Base-by-base conservation (phyloP, 2,888 invertebrate species). In the Iphiclides podalirius region DNA sequence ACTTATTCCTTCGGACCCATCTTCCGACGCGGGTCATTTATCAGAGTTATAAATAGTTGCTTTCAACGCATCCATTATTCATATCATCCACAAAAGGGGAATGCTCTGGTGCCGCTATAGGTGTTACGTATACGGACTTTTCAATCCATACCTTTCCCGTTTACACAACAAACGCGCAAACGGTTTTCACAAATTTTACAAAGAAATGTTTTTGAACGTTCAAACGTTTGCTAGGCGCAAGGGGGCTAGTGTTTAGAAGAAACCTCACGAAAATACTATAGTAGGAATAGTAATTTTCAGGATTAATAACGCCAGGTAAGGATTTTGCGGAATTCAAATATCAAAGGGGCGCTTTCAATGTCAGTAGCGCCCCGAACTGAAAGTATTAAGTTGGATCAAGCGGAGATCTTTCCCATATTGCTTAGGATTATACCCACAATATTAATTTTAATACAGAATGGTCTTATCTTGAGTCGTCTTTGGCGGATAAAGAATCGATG, bases 31-130 rank as follows among this genome's bases (percentile, higher is more conserved):
- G n/a, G n/a, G 47, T 67, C 70, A 52, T 67, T 64, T 63, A 64
- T 66, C 68, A 64, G 59, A 53, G 44, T 54, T 54, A 47, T 56
- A 51, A 70, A 67, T 57, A 44, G 55, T 54, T 48, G 53, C 54
- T 59, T 59, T 58, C 50, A 55, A 51, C 54, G 54, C 54, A 53
- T 52, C 58, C 59, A 66, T 67, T 66, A 65, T 65, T 68, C 65
- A 64, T 51, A 53, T 49, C 55, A 54, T 53, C 39, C 51, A 61
- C 51, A 54, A 53, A 59, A 55, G 26, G n/a, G 23, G 17, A 28
- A 12, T 23, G 13, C 20, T 11, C 13, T 16, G n/a, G 1, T 4
- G 31, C 12, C 20, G 16, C 11, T 31, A 12, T 26, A 38, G 42
- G 33, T 23, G 26, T 13, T 16, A 20, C 14, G 23, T n/a, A n/a